Evolutionary conservation across 2,888 invertebrate genomes (phyloP), one percentile per base, ranked within the genome.

Genomic region (Minunthozetes semirufus): DNA sequence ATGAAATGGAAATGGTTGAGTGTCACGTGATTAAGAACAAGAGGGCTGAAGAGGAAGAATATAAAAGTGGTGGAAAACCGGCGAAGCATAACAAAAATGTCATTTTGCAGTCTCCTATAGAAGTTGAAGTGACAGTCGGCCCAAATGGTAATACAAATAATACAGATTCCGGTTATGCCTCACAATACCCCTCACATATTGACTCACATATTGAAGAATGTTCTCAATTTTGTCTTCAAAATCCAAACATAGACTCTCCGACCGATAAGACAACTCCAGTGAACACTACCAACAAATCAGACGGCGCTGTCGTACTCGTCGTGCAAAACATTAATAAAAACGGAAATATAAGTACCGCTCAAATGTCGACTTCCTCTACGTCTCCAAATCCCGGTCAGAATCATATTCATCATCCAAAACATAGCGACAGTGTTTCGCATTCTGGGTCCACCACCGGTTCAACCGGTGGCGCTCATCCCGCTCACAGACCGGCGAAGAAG

Each of bases 121-220:
- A 77, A 66, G 75, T 76, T 29, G 68, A 68, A 22, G 68, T 68
- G 38, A 68, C 68, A 4, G 38, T 68, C n/a, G 68, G 68, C 15
- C 68, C 68, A 42, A 68, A 68, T 68, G 68, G 68, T 68, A 68
- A 68, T 68, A 68, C 68, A 38, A 68, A 63, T 79, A 91, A 91
- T 86, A 90, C 91, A 83, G 91, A 91, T 84, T 90, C 90, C 75
- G 91, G 91, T 76, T 92, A 92, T 83, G 90, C 89, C 77, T 89
- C 84, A 3, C 81, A 82, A 73, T 75, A 82, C 25, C 9, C 53
- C 5, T 53, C 53, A 53, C 9, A n/a, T n/a, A 13, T n/a, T n/a
- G n/a, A n/a, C 19, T 53, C 27, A 29, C 61, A 61, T 68, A 68
- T 68, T 68, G 68, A 68, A 38, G 68, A 29, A 29, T 46, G 25